A percentile compares a stretch with the other conserved stretches of the same genome.
phyloP scores from a whole-genome alignment of 2,888 invertebrate genomes.

The Linnaemya tessellans region DNA sequence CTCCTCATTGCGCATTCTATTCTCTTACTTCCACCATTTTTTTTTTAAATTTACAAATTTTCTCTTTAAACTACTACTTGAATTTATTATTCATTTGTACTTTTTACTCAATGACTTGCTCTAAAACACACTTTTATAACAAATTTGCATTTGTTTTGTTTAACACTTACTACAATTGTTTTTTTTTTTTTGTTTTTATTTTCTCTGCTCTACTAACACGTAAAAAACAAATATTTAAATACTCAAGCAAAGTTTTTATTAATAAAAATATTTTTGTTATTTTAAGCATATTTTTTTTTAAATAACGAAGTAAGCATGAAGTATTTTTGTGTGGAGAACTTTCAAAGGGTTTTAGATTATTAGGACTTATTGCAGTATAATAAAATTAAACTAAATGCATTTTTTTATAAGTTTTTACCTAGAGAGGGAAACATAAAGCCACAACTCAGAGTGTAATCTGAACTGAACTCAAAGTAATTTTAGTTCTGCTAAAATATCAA shows the following conservation, averaged over 20 bases:
- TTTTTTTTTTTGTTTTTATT: not conserved
- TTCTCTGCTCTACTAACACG: constrained; percentile 17
- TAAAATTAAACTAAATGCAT: not conserved
- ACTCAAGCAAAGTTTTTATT: constrained; percentile 16
- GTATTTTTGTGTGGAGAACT: not conserved
- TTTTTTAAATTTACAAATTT: constrained; percentile 7
- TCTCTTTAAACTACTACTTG: constrained; percentile 35
- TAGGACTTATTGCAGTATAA: not conserved
- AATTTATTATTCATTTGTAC: constrained; percentile 18
- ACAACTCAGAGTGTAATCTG: too few species aligned
- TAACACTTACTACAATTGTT: constrained; percentile 14
- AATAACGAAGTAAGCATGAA: constrained; percentile 33
- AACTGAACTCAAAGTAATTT: too few species aligned
- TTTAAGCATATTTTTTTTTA: not conserved
- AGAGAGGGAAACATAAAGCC: too few species aligned
- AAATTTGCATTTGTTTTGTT: constrained; percentile 43
- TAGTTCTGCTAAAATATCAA: too few species aligned
- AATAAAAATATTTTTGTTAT: constrained; percentile 7
- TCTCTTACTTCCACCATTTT: constrained; percentile 18
- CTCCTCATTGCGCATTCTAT: constrained; percentile 31
- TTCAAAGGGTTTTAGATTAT: not conserved
- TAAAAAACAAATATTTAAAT: constrained; percentile 18
- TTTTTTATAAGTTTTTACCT: too few species aligned
- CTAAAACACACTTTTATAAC: constrained; percentile 24
- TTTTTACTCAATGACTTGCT: constrained; percentile 42